Evolutionary conservation across 2,113 vertebrate species (phyloP), one percentile per base, ranked within the genome.

Genomic region (Solenodon paradoxus): DNA sequence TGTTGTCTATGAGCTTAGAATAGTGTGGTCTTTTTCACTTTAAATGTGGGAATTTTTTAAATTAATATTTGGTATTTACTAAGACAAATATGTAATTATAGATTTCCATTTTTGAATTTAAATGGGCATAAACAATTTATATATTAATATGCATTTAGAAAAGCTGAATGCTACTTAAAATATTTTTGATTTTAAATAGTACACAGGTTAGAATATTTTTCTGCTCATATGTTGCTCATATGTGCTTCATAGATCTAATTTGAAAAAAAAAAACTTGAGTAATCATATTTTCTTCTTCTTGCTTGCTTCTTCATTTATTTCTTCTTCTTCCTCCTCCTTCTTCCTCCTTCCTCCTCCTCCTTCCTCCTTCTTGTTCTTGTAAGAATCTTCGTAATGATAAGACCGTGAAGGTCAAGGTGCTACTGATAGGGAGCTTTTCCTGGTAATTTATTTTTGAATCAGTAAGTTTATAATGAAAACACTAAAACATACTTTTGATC

Each of bases 21-120:
- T 72, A 59, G 55, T 92, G 32, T 94, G 30, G 30, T 74, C 77
- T 55, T 1, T 97, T 97, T 97, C 32, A 42, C 78, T 97, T 81
- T 9, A 87, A 72, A 91, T 61, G 30, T 96, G 90, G 64, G n/a
- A 72, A 32, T 72, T 88, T 95, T 92, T 68, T 47, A 32, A 92
- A 42, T 75, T 89, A 77, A 75, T 95, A 77, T 47, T 95, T 93
- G 47, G 4, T 78, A 87, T 92, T 92, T 93, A 66, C 19, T 88
- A 63, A 96, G 42, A 85, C 88, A 96, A 97, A 89, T 35, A 38
- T 97, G 7, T 84, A 91, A 35, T 94, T 97, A 32, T 45, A 79
- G 64, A 19, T 63, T 83, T 84, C 75, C 49, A 88, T 59, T 20
- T n/a, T 87, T 81, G 81, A 61, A 61, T 95, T 96, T 95, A 88